Conservation (phyloP, 2,113 vertebrate species). For the Podarcis muralis region DNA sequence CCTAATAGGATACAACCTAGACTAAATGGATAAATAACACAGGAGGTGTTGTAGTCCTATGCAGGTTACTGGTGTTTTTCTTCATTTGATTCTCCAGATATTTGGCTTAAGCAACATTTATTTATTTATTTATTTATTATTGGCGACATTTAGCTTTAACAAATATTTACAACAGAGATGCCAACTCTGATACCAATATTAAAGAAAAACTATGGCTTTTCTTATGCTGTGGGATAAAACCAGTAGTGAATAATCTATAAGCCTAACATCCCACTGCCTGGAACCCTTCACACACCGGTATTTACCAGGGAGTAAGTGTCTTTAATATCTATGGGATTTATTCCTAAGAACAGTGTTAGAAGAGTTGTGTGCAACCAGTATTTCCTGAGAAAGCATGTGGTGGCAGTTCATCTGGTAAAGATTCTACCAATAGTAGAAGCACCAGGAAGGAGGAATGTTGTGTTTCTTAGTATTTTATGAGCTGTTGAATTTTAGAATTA, state of each 20-base stretch:
- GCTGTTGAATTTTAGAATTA: background rate
- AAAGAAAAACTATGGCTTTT: background rate
- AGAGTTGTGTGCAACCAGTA: background rate
- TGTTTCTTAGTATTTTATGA: background rate
- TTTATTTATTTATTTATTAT: too few species aligned
- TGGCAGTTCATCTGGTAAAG: background rate
- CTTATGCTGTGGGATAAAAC: background rate
- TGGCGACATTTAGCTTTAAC: background rate
- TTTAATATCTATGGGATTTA: background rate
- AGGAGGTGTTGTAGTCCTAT: background rate
- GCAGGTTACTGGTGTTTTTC: background rate
- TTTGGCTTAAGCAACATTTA: background rate
- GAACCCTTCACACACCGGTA: background rate
- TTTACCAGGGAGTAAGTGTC: background rate
- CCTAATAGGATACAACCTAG: background rate
- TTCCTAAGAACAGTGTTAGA: background rate
- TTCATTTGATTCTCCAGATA: background rate
- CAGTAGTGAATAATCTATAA: background rate
- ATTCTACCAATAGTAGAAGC: background rate
- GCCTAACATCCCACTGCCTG: background rate
- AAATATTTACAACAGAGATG: background rate
- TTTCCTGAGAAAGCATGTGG: background rate
- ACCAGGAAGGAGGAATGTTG: too few species aligned
- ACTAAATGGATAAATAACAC: background rate
- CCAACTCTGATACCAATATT: background rate